Percentiles rank a stretch among this genome's conserved stretches.
Conservation (phyloP, 2,888 invertebrate genomes). For the Drosophila trichaetosa region DNA sequence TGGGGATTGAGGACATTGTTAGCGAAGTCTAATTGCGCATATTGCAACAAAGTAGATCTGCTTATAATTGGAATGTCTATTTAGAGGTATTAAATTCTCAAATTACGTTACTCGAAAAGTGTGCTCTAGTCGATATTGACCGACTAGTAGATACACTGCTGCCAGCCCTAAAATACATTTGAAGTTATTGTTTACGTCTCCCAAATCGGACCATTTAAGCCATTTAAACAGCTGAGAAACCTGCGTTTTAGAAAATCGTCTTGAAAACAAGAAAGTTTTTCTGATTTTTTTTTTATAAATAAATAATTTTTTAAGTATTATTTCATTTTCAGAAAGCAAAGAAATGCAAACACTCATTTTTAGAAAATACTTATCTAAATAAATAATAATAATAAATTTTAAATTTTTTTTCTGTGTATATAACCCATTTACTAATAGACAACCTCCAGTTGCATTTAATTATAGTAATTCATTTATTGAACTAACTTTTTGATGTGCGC, state of each 20-base stretch:
- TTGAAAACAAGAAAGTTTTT: neutral
- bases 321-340: neutral
- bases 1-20: neutral
- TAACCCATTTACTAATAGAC: neutral
- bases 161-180: neutral
- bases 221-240: neutral
- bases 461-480: neutral
- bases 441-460: neutral
- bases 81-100: neutral
- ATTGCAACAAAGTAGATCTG: neutral
- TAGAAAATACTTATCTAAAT: neutral
- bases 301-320: fast-evolving
- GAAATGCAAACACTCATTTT: neutral
- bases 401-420: fast-evolving
- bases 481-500: neutral
- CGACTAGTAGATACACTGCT: neutral
- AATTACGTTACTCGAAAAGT: neutral
- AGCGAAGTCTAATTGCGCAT: neutral
- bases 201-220: neutral
- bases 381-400: too few species aligned
- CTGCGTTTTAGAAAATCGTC: neutral
- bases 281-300: neutral
- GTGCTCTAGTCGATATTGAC: neutral
- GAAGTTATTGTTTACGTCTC: neutral
- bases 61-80: neutral